Evolutionary conservation across 2,888 invertebrate species (phyloP).

Genomic region (Azorinus chamasolen): DNA sequence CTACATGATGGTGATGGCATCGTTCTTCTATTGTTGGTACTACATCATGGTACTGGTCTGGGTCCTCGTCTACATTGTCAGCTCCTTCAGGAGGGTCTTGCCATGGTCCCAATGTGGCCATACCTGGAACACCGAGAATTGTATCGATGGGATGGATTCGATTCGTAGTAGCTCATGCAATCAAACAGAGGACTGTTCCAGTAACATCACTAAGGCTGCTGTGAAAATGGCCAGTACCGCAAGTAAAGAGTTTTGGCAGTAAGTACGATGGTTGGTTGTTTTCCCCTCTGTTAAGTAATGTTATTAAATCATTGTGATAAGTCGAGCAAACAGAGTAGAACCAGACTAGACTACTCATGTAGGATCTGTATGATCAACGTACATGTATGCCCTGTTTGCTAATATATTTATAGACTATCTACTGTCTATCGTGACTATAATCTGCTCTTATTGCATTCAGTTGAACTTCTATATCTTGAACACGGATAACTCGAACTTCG

Average conservation of each 20-base stretch:
- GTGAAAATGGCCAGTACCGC: constrained; percentile 16
- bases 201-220: background rate
- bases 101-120: constrained; percentile 67
- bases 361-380: no score
- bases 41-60: constrained; percentile 70
- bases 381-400: no score
- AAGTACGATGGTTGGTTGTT: constrained; percentile 41
- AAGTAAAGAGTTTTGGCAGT: constrained; percentile 73
- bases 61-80: constrained; percentile 69
- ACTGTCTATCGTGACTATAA: no score
- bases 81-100: constrained; percentile 60
- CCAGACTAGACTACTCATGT: no score
- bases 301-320: no score
- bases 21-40: constrained; percentile 70
- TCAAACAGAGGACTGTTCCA: background rate
- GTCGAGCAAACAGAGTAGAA: no score
- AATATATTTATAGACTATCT: no score
- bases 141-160: constrained; percentile 21
- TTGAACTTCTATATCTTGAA: no score
- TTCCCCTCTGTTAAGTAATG: no score
- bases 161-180: background rate
- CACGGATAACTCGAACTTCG: no score
- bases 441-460: no score
- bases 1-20: constrained; percentile 70
- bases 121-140: constrained; percentile 66